These are phyloP conservation scores for Martes flavigula DNA, from an alignment of 2,797 vertebrate species.

Conservation along the genomic window DNA sequence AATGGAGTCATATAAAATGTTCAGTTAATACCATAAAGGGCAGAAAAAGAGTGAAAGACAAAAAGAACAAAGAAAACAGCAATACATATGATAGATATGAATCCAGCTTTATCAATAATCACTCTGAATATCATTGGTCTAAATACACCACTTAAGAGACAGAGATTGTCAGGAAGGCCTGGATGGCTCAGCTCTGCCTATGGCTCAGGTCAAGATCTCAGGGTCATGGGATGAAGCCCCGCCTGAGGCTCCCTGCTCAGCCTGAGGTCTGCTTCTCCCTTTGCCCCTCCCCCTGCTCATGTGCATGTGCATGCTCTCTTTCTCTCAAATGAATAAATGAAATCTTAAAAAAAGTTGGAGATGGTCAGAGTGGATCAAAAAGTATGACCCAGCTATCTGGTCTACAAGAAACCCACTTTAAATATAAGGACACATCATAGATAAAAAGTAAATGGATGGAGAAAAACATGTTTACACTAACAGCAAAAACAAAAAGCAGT, in stretches of 20 bases:
- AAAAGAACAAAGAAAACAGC: neutral
- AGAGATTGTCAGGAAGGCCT: neutral
- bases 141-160: neutral
- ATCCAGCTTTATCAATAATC: neutral
- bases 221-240: neutral
- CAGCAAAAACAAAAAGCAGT: neutral
- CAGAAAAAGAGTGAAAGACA: neutral
- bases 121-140: neutral
- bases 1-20: neutral
- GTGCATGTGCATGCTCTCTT: neutral
- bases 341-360: neutral
- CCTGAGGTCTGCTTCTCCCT: neutral
- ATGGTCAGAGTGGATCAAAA: too few species aligned
- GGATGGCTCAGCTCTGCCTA: neutral
- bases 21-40: neutral
- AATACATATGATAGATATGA: neutral
- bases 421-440: too few species aligned
- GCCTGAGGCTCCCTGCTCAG: neutral
- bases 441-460: too few species aligned
- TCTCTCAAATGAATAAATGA: neutral
- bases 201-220: neutral
- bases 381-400: too few species aligned
- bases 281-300: neutral
- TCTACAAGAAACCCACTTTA: too few species aligned
- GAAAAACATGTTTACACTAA: neutral